Evolutionary conservation across 2,888 invertebrate genomes (phyloP), one percentile per base, ranked within the genome.

Genomic region (Pammene aurita): DNA sequence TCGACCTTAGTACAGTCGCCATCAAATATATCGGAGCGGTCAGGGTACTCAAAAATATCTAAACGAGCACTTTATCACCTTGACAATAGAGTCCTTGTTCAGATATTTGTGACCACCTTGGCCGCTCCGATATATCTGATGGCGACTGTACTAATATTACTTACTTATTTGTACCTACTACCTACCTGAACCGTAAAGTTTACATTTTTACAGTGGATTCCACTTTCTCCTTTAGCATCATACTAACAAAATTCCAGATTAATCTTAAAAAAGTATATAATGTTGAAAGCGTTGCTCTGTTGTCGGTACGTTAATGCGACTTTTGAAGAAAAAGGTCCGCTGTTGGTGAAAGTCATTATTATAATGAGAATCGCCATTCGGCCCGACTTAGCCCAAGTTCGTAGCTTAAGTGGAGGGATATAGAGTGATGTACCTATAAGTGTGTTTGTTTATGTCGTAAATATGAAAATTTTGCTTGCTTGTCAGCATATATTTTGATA

Each of bases 311-410:
- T 76, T 89, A 89, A 89, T 85, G 87, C 75, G 85, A 85, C 80
- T 88, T 88, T 80, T 76, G 75, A 83, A 85, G 78, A 82, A 84
- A 88, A 86, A 82, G 78, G 79, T 78, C 79, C 79, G 85, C 84
- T 88, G 85, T 84, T 84, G 77, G 79, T 50, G 72, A 80, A 86
- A 85, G 85, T 89, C 88, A 84, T 92, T 91, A 91, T 85, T 80
- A 85, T 90, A 92, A 92, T 90, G 84, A 80, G 77, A 80, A 85
- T 86, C 89, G 87, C 83, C 88, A 89, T 87, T 86, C 90, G 90
- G 86, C 73, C 76, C 70, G 76, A 73, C 77, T 74, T 68, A 67
- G 74, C 71, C 72, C 64, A 72, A 77, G 72, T 71, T 74, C 66
- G 66, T 69, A 71, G 70, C 72, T 73, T 68, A 72, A 74, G 74